phyloP scores from a whole-genome alignment of 1,140 invertebrate species.

The Pseudomyrmex sp. region DNA sequence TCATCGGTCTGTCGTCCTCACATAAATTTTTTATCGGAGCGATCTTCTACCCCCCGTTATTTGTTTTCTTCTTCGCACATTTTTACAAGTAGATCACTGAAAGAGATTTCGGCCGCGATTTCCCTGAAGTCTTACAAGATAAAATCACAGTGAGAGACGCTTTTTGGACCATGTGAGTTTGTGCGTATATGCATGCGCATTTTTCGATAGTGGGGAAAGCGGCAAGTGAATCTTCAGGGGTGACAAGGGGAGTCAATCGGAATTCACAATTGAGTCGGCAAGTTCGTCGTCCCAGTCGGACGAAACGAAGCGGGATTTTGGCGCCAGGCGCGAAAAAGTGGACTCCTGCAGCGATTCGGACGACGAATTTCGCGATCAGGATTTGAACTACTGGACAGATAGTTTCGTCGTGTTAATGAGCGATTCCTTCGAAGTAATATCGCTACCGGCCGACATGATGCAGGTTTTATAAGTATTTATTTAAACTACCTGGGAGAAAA shows the following conservation, averaged over 20 bases:
- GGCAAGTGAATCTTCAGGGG: background rate
- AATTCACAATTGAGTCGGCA: constrained; percentile 84
- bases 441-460: constrained; percentile 84
- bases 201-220: background rate
- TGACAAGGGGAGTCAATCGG: constrained; percentile 12
- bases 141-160: background rate
- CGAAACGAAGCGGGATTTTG: constrained; percentile 78
- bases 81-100: too few species aligned
- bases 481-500: background rate
- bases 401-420: constrained; percentile 85
- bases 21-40: too few species aligned
- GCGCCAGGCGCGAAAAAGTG: constrained; percentile 55
- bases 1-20: too few species aligned
- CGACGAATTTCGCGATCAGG: constrained; percentile 69
- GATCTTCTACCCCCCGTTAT: too few species aligned
- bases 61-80: too few species aligned
- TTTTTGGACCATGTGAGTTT: background rate
- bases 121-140: too few species aligned
- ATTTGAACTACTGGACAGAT: constrained; percentile 72
- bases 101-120: background rate
- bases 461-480: constrained; percentile 75
- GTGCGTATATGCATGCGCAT: background rate
- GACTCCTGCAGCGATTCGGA: constrained; percentile 78
- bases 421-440: constrained; percentile 84
- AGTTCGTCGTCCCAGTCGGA: constrained; percentile 83